These are phyloP conservation scores for Panorpa germanica DNA, from an alignment of 2,888 invertebrate species.

Conservation along the genomic window DNA sequence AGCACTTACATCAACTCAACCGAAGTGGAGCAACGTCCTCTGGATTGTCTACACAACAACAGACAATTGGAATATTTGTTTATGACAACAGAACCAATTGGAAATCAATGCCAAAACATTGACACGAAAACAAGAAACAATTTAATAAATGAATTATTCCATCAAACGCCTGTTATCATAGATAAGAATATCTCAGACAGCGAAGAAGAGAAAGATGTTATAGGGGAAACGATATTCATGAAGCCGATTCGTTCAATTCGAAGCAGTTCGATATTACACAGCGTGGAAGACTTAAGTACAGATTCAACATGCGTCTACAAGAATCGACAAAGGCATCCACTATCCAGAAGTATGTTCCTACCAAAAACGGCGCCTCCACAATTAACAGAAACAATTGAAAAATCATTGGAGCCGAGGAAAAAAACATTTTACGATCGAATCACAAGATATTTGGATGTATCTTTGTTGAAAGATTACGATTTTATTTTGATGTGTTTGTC, in stretches of 20 bases:
- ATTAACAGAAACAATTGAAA: neutral
- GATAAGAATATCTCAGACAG: conserved; percentile 22
- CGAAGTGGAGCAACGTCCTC: conserved; percentile 7
- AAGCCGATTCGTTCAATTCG: conserved; percentile 42
- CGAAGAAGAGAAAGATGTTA: conserved; percentile 33
- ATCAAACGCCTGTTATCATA: conserved; percentile 19
- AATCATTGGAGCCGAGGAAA: conserved; percentile 4
- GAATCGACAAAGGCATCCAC: conserved; percentile 16
- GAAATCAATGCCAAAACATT: too few species aligned
- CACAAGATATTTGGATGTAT: conserved; percentile 44
- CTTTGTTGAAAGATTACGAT: conserved; percentile 41
- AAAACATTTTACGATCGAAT: conserved; percentile 21
- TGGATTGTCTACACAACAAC: conserved; percentile 19
- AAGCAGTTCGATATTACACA: conserved; percentile 51
- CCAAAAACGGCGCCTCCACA: conserved; percentile 20
- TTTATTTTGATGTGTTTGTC: conserved; percentile 54
- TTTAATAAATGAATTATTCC: conserved; percentile 22
- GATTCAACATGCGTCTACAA: conserved; percentile 61
- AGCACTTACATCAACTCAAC: neutral
- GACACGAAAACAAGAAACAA: conserved; percentile 21
- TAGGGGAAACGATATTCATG: conserved; percentile 30
- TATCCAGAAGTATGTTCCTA: conserved; percentile 27
- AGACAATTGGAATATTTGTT: conserved; percentile 23
- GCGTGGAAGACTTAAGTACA: conserved; percentile 54
- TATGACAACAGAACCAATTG: too few species aligned